These are phyloP conservation scores for Nannospalax galili DNA, from an alignment of 2,113 vertebrate genomes.

Conservation along the genomic window DNA sequence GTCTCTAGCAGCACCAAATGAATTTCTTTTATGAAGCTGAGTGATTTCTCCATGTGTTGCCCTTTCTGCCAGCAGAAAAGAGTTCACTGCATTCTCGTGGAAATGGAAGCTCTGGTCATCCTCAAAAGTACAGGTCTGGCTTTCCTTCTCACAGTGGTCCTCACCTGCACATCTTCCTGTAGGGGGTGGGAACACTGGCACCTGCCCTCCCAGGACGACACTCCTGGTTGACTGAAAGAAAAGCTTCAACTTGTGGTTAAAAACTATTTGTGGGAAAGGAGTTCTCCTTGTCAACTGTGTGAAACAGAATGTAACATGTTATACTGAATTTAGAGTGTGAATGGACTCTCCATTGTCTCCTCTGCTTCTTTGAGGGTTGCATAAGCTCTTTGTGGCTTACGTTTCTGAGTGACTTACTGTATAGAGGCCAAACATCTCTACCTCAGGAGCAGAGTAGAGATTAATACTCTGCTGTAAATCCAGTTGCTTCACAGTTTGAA, in stretches of 20 bases:
- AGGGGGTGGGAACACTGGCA: background rate
- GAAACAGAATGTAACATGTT: background rate
- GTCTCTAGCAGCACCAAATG: background rate
- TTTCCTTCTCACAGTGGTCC: background rate
- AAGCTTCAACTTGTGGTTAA: background rate
- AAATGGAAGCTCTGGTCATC: background rate
- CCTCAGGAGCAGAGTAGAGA: constrained; percentile 32
- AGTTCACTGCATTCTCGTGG: background rate
- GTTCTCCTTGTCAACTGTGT: background rate
- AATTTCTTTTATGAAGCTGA: background rate
- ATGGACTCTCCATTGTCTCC: background rate
- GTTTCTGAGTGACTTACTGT: constrained; percentile 13
- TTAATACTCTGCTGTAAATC: background rate
- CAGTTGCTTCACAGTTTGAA: background rate
- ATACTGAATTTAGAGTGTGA: background rate
- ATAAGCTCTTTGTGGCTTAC: background rate
- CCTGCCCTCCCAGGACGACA: background rate
- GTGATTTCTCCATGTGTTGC: background rate
- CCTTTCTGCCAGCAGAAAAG: background rate
- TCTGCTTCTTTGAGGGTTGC: background rate
- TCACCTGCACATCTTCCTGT: background rate
- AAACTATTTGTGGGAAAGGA: background rate
- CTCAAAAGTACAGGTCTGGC: background rate
- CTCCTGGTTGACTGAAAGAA: background rate
- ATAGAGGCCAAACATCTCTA: constrained; percentile 6